Conservation (phyloP, 2,797 vertebrate genomes). For the Netta rufina region DNA sequence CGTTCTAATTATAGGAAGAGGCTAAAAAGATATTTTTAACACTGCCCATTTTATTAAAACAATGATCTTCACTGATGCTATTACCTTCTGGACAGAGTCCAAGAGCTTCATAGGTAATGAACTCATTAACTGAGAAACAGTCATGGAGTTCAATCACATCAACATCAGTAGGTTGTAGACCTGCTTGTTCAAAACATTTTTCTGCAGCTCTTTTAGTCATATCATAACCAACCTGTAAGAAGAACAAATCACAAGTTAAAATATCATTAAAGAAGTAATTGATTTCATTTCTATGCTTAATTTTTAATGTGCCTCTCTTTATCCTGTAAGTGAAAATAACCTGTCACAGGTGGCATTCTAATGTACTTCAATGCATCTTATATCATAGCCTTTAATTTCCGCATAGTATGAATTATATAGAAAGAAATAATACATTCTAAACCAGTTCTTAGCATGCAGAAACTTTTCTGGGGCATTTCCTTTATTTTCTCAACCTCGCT, state of each 20-base stretch:
- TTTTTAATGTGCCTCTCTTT: background rate
- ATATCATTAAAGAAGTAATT: background rate
- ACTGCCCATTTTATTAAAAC: background rate
- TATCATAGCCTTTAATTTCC: background rate
- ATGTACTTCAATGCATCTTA: background rate
- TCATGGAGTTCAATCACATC: constrained; percentile 96
- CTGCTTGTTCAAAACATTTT: constrained; percentile 83
- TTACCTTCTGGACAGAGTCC: constrained; percentile 94
- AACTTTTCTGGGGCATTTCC: background rate
- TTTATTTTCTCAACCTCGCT: background rate
- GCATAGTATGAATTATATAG: background rate
- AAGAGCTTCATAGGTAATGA: constrained; percentile 95
- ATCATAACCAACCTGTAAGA: constrained; percentile 89
- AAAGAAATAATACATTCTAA: background rate
- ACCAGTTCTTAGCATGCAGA: background rate
- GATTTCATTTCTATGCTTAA: background rate
- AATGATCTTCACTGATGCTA: background rate
- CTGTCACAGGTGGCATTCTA: background rate
- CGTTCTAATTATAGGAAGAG: background rate
- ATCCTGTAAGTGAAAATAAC: background rate
- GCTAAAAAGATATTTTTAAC: background rate
- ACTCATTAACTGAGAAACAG: constrained; percentile 94
- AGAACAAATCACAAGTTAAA: background rate
- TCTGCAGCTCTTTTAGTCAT: constrained; percentile 88
- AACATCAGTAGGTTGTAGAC: constrained; percentile 85